A percentile compares a stretch with the other conserved stretches of the same genome.
phyloP scores from a whole-genome alignment of 2,888 invertebrate species.

The Lacanobia oleracea region DNA sequence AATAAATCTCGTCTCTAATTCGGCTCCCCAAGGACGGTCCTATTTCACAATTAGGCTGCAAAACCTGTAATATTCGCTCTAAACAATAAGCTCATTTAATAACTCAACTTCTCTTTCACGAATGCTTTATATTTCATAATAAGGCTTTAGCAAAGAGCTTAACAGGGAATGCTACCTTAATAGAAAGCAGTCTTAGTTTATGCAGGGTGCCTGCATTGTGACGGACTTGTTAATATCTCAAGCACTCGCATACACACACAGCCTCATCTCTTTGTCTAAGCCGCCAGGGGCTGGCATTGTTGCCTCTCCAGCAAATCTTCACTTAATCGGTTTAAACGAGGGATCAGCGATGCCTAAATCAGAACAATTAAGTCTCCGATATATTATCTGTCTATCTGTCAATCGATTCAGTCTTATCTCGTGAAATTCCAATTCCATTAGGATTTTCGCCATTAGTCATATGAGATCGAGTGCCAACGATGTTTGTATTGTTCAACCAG shows the following conservation, averaged over 20 bases:
- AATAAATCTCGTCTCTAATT: slow-evolving; percentile 26
- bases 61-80: slow-evolving; percentile 26
- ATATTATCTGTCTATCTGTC: slow-evolving; percentile 42
- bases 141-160: slow-evolving; percentile 28
- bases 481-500: slow-evolving; percentile 18
- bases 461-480: slow-evolving; percentile 27
- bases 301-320: slow-evolving; percentile 28
- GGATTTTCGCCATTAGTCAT: slow-evolving; percentile 42
- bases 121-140: slow-evolving; percentile 25
- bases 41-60: slow-evolving; percentile 49
- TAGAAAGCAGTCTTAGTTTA: slow-evolving; percentile 37
- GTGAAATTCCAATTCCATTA: slow-evolving; percentile 48
- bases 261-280: slow-evolving; percentile 40
- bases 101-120: slow-evolving; percentile 5
- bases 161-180: slow-evolving; percentile 13
- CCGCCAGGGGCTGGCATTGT: slow-evolving; percentile 30
- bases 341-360: slow-evolving; percentile 28
- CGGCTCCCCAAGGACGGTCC: slow-evolving; percentile 22
- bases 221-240: slow-evolving; percentile 26
- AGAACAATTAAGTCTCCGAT: slow-evolving; percentile 30
- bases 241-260: slow-evolving; percentile 2
- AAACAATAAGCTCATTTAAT: slow-evolving; percentile 43
- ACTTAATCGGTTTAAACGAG: slow-evolving; percentile 46
- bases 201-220: slow-evolving; percentile 53
- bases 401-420: slow-evolving; percentile 50